Base-by-base conservation (phyloP, 1,140 invertebrate genomes). In the Papilio polytes region DNA sequence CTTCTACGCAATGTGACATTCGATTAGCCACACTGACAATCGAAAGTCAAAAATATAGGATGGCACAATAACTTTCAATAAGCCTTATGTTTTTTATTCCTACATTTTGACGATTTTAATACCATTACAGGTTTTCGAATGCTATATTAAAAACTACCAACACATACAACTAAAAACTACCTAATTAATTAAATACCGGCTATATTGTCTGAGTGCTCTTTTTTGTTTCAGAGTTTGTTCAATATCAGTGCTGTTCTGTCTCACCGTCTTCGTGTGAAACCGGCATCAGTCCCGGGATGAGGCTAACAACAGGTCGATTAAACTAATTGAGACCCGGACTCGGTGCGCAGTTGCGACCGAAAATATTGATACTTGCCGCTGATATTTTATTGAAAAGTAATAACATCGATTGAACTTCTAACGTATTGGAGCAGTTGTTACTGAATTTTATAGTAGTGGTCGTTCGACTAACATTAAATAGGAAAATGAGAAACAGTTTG, bases 311-410 rank as follows among this genome's bases (percentile, higher is more conserved):
- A 70, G 26, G 13, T 70, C 22, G 22, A 70, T 70, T 31, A 70
- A 70, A 70, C 12, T 70, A 70, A 70, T 36, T 70, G 22, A 15
- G 22, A 15, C 63, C 63, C 63, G 63, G 13, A 18, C 26, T 26
- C 26, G 63, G 22, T 31, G 26, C 63, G 26, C 63, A 15, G 4
- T 70, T 7, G 22, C 4, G 13, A 36, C 56, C 63, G 26, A 70
- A 70, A 70, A 70, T 13, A 12, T 70, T 48, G 12, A 48, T 48
- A 48, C 46, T 48, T 31, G 6, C 26, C 63, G 63, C 13, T 70
- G 26, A 70, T 70, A 70, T 15, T 70, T 70, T 18, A 70, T 70
- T 70, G 31, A 70, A 70, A 70, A 13, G 26, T 70, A 70, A 31
- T 70, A 15, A 70, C 4, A 15, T 36, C 63, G 10, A 36, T 66